A percentile compares a stretch with the other conserved stretches of the same genome.
These are phyloP conservation scores for Oscheius sp. DNA, from an alignment of 1,140 invertebrate species.

Conservation along the genomic window DNA sequence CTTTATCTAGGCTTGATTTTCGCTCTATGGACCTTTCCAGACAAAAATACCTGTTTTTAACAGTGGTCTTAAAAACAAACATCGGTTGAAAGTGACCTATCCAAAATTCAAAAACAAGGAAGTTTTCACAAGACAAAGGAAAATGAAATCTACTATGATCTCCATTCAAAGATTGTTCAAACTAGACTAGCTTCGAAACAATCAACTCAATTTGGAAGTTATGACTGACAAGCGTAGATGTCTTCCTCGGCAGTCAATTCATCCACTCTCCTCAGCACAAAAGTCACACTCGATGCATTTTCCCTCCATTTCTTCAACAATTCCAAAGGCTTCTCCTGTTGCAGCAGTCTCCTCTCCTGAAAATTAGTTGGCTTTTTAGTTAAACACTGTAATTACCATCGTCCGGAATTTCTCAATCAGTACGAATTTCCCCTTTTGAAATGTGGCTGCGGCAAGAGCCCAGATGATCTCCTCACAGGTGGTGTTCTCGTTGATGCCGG, in stretches of 20 bases:
- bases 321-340: slow-evolving; percentile 27
- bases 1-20: too few species aligned
- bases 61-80: too few species aligned
- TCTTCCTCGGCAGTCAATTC: not conserved
- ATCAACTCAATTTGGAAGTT: too few species aligned
- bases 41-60: too few species aligned
- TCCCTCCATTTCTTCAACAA: slow-evolving; percentile 28
- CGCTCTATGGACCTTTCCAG: too few species aligned
- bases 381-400: slow-evolving; percentile 11
- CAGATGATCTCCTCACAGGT: slow-evolving; percentile 30
- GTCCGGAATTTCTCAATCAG: slow-evolving; percentile 32
- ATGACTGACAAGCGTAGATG: too few species aligned
- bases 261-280: slow-evolving; percentile 21
- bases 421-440: slow-evolving; percentile 33
- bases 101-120: too few species aligned
- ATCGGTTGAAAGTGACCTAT: too few species aligned
- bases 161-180: too few species aligned
- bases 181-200: too few species aligned
- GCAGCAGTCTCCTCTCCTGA: slow-evolving; percentile 31
- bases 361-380: not conserved
- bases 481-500: slow-evolving; percentile 24
- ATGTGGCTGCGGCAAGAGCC: slow-evolving; percentile 26
- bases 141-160: too few species aligned
- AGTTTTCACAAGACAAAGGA: too few species aligned
- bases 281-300: slow-evolving; percentile 23